These are phyloP conservation scores for Strigamia maritima DNA, from an alignment of 2,888 invertebrate genomes.

Conservation along the genomic window DNA sequence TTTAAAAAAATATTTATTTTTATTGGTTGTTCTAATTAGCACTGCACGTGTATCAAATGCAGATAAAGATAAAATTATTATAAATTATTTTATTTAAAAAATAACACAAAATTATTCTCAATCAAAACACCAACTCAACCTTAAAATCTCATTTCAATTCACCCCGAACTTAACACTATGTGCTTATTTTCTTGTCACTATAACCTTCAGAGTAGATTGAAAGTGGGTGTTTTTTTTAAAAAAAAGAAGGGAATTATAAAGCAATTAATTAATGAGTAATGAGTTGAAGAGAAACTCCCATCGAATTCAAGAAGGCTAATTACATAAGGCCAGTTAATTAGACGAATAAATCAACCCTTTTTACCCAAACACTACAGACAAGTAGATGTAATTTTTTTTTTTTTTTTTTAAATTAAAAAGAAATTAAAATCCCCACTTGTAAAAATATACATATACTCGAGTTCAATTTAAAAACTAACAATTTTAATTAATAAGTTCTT, in stretches of 20 bases:
- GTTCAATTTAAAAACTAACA: not conserved
- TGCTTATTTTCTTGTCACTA: not conserved
- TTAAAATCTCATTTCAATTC: constrained; percentile 10
- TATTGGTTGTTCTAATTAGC: not conserved
- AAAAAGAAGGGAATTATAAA: not conserved
- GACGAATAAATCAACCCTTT: constrained; percentile 9
- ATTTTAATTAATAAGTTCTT: not conserved
- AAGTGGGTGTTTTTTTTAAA: not conserved
- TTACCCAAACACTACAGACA: constrained; percentile 10
- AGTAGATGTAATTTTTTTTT: not conserved
- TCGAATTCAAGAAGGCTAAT: constrained; percentile 15
- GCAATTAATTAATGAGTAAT: constrained; percentile 15
- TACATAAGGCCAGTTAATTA: constrained; percentile 10
- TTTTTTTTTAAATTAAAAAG: not conserved
- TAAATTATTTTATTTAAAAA: not conserved
- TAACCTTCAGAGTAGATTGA: not conserved
- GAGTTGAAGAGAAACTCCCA: constrained; percentile 9
- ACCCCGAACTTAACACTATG: not conserved
- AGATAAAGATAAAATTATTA: not conserved
- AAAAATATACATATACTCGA: not conserved
- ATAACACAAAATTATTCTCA: not conserved
- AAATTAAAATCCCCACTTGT: not conserved
- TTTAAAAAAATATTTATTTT: not conserved
- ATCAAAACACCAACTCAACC: not conserved
- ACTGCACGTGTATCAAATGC: not conserved